Conservation (phyloP, 2,113 vertebrate genomes). For the Nothocercus julius region DNA sequence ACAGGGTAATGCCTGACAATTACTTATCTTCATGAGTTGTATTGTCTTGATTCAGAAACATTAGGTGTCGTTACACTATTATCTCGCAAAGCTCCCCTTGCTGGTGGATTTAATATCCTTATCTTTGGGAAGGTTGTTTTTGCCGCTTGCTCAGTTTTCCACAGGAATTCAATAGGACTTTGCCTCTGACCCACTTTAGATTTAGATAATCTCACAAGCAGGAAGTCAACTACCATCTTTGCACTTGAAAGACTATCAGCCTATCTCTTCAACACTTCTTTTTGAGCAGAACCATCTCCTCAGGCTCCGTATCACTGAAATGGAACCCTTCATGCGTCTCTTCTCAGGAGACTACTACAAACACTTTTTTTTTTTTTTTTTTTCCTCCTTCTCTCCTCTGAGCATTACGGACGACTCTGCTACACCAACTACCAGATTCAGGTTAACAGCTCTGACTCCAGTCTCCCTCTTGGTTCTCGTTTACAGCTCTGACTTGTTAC, state of each 20-base stretch:
- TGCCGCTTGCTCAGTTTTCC: not conserved
- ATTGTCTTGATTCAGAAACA: slow-evolving; percentile 1
- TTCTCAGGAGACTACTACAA: not conserved
- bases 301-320: not conserved
- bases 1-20: not conserved
- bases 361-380: not conserved
- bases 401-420: not conserved
- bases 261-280: not conserved
- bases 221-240: not conserved
- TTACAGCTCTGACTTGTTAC: not conserved
- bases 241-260: not conserved
- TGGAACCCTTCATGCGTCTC: not conserved
- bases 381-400: too few species aligned
- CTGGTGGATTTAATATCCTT: accelerated
- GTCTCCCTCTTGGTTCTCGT: not conserved
- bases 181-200: not conserved
- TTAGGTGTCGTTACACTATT: not conserved
- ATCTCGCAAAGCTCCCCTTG: not conserved
- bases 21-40: slow-evolving; percentile 30
- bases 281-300: not conserved
- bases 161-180: not conserved
- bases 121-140: not conserved
- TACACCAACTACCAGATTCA: not conserved
- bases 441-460: not conserved
- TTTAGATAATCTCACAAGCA: not conserved